Conservation (phyloP, 2,113 vertebrate genomes). For the Noctilio leporinus region DNA sequence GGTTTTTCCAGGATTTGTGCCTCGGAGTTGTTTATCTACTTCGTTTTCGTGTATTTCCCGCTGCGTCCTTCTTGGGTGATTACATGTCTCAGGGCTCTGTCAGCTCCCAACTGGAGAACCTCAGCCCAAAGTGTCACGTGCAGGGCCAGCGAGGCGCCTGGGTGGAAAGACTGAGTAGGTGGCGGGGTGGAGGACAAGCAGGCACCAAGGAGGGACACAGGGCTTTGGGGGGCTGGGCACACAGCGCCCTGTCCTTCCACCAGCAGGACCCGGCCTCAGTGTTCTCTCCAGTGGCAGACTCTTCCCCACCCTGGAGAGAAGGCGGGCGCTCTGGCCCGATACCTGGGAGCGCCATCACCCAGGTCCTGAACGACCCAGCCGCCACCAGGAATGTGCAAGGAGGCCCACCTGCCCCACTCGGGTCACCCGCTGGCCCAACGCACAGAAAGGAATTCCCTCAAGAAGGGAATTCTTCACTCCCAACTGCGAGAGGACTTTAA, state of each 20-base stretch:
- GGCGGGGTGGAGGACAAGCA: neutral
- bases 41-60: neutral
- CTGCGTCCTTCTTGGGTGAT: neutral
- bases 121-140: neutral
- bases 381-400: neutral
- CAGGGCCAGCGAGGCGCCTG: fast-evolving
- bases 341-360: too few species aligned
- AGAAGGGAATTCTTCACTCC: neutral
- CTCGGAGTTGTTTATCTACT: neutral
- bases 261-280: too few species aligned
- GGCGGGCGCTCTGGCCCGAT: fast-evolving
- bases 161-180: neutral
- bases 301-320: neutral
- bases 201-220: fast-evolving
- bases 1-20: neutral
- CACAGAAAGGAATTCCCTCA: neutral
- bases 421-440: neutral
- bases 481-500: neutral
- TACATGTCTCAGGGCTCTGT: neutral
- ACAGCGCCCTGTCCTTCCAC: too few species aligned
- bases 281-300: too few species aligned
- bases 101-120: neutral
- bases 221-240: fast-evolving
- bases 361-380: too few species aligned
- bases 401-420: neutral